These are phyloP conservation scores for Drosophila multiciliata DNA, from an alignment of 2,888 invertebrate species.

Conservation along the genomic window DNA sequence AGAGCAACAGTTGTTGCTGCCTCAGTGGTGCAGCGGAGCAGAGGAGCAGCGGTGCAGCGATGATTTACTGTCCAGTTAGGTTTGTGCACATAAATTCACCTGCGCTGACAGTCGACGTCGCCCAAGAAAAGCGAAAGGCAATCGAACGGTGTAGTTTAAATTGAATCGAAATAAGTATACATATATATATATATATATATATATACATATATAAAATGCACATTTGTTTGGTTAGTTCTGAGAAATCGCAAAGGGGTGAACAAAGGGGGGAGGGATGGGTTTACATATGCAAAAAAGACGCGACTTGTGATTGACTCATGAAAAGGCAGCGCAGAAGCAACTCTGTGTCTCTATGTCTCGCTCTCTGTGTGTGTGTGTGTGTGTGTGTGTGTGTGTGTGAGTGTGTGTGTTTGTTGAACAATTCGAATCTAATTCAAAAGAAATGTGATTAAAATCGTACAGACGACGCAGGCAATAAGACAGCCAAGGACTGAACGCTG, in stretches of 20 bases:
- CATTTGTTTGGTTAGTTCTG: constrained; percentile 52
- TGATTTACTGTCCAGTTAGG: constrained; percentile 83
- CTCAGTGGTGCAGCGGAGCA: constrained; percentile 47
- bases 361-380: not conserved
- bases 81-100: constrained; percentile 83
- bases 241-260: constrained; percentile 43
- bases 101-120: constrained; percentile 78
- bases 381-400: not conserved
- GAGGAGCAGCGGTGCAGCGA: constrained; percentile 57
- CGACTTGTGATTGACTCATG: constrained; percentile 71
- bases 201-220: constrained; percentile 18
- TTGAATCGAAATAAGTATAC: constrained; percentile 57
- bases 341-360: constrained; percentile 9
- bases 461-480: constrained; percentile 22
- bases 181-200: not conserved
- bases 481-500: constrained; percentile 10
- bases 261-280: not conserved
- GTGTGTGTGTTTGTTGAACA: constrained; percentile 45
- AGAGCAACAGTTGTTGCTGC: constrained; percentile 21
- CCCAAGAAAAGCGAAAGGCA: constrained; percentile 74
- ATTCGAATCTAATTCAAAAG: constrained; percentile 77
- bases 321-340: constrained; percentile 56
- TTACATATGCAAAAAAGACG: constrained; percentile 56
- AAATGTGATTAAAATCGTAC: constrained; percentile 80
- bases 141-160: constrained; percentile 46